These are phyloP conservation scores for Drosophila picticornis DNA, from an alignment of 2,888 invertebrate genomes.

Conservation along the genomic window DNA sequence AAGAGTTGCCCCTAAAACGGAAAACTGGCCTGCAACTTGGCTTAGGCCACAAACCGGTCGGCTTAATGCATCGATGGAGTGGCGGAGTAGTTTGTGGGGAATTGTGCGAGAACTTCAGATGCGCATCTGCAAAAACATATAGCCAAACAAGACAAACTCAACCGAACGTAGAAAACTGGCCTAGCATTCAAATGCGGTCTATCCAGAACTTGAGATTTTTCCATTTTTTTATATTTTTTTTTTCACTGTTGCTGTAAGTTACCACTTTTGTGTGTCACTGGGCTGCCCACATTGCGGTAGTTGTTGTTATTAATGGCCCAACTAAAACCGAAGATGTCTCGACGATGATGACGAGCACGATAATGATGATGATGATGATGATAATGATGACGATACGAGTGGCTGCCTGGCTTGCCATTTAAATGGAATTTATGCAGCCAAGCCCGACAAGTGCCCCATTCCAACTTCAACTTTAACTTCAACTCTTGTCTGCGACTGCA, in stretches of 20 bases:
- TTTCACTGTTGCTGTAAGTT: constrained; percentile 36
- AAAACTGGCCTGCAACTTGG: constrained; percentile 59
- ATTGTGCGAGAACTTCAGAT: constrained; percentile 7
- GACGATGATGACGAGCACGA: constrained; percentile 21
- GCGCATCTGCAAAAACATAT: constrained; percentile 70
- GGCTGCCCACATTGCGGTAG: constrained; percentile 74
- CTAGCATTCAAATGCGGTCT: constrained; percentile 71
- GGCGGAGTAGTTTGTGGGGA: background rate
- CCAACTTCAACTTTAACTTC: constrained; percentile 28
- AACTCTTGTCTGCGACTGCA: constrained; percentile 19
- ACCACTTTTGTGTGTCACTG: constrained; percentile 76
- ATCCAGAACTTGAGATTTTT: constrained; percentile 13
- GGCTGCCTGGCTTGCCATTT: constrained; percentile 69
- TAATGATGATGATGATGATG: constrained; percentile 35
- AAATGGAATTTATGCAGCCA: constrained; percentile 78
- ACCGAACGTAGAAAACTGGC: constrained; percentile 38
- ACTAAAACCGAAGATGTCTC: constrained; percentile 68
- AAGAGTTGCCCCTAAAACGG: constrained; percentile 68
- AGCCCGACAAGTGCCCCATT: constrained; percentile 44
- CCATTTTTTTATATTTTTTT: constrained; percentile 17
- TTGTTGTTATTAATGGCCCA: constrained; percentile 71
- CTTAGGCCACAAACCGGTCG: constrained; percentile 71
- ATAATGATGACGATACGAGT: constrained; percentile 27
- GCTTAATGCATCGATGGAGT: constrained; percentile 31
- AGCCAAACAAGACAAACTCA: constrained; percentile 42